Evolutionary conservation across 2,113 vertebrate species (phyloP).

Genomic region (Phycodurus eques): DNA sequence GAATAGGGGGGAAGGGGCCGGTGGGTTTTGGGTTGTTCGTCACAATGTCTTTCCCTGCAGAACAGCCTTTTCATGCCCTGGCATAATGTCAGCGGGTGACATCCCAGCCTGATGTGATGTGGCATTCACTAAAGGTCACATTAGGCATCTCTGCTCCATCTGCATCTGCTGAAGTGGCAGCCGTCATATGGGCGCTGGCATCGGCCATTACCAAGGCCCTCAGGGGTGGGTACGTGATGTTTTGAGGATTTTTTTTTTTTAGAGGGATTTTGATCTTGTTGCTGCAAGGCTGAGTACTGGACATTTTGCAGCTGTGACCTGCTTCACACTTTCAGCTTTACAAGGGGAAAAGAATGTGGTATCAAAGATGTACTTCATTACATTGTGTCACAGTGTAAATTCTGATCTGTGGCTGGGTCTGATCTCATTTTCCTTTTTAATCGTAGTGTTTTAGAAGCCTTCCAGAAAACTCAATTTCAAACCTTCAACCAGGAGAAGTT

Average conservation of each 20-base stretch:
- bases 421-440: background rate
- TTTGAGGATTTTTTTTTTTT: slow-evolving; percentile 56
- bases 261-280: slow-evolving; percentile 60
- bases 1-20: slow-evolving; percentile 21
- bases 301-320: slow-evolving; percentile 2
- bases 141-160: slow-evolving; percentile 67
- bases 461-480: background rate
- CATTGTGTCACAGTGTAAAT: background rate
- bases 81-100: slow-evolving; percentile 74
- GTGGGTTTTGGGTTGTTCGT: slow-evolving; percentile 23
- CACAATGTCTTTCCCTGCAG: slow-evolving; percentile 60
- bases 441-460: background rate
- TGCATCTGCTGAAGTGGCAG: slow-evolving; percentile 70
- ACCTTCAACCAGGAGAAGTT: too few relatives aligned
- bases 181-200: slow-evolving; percentile 74
- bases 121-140: slow-evolving; percentile 79
- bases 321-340: slow-evolving; percentile 24
- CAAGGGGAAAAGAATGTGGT: slow-evolving; percentile 12
- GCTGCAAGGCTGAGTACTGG: slow-evolving; percentile 23
- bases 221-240: slow-evolving; percentile 42
- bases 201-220: slow-evolving; percentile 67
- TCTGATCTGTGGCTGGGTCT: background rate
- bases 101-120: slow-evolving; percentile 72
- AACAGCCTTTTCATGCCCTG: slow-evolving; percentile 69
- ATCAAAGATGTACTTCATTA: slow-evolving; percentile 33